phyloP scores from a whole-genome alignment of 2,888 invertebrate species.

The Troides oblongomaculatus region DNA sequence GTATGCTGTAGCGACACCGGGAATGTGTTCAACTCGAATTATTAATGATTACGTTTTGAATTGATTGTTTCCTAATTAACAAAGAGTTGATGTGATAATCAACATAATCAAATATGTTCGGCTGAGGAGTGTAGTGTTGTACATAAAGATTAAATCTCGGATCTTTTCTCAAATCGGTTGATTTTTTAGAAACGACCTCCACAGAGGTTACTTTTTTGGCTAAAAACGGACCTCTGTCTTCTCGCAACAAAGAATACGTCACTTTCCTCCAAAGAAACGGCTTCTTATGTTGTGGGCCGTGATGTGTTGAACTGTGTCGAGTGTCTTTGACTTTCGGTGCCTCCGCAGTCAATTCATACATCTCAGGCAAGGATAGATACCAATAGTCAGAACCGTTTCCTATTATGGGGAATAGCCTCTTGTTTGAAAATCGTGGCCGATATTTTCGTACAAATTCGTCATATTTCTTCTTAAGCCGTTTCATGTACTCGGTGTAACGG shows the following conservation, averaged over 20 bases:
- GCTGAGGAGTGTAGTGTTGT: slow-evolving; percentile 65
- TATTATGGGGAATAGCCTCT: slow-evolving; percentile 69
- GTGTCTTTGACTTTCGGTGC: slow-evolving; percentile 41
- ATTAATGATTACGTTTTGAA: slow-evolving; percentile 50
- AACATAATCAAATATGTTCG: slow-evolving; percentile 66
- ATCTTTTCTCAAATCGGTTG: slow-evolving; percentile 44
- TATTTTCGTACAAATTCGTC: slow-evolving; percentile 70
- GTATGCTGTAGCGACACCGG: neutral
- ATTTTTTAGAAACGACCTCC: slow-evolving; percentile 11
- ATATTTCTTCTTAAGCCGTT: slow-evolving; percentile 63
- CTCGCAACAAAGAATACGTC: slow-evolving; percentile 40
- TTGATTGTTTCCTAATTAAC: slow-evolving; percentile 54
- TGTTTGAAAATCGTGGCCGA: slow-evolving; percentile 65
- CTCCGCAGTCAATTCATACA: slow-evolving; percentile 67
- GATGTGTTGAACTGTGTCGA: slow-evolving; percentile 55
- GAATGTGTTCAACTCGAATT: slow-evolving; percentile 4
- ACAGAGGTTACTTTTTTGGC: slow-evolving; percentile 46
- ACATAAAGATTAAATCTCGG: slow-evolving; percentile 68
- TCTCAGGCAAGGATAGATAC: slow-evolving; percentile 73
- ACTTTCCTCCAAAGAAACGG: slow-evolving; percentile 69
- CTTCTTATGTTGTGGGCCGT: slow-evolving; percentile 57
- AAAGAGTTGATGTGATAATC: slow-evolving; percentile 66
- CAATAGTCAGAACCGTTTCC: slow-evolving; percentile 72
- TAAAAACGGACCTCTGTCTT: slow-evolving; percentile 60
- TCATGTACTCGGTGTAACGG: slow-evolving; percentile 69